Percentiles rank a stretch among this genome's conserved stretches.
Conservation (phyloP, 1,140 invertebrate species). For the Zaprionus gabonicus region DNA sequence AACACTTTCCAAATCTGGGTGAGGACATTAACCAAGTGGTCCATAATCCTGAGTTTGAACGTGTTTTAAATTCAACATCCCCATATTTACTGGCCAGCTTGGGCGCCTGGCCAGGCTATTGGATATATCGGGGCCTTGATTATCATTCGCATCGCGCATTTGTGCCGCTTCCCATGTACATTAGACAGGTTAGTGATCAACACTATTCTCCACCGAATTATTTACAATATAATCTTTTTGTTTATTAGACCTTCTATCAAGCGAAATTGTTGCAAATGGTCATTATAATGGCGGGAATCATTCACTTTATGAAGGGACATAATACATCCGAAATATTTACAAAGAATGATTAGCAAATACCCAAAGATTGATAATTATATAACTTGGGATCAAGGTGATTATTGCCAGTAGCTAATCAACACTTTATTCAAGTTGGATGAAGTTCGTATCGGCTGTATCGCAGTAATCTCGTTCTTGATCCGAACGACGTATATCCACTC, state of each 20-base stretch:
- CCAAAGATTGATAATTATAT: neutral
- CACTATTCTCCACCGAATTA: neutral
- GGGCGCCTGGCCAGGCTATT: conserved; percentile 72
- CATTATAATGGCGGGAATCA: conserved; percentile 63
- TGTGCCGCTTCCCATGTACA: conserved; percentile 64
- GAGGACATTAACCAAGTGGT: conserved; percentile 61
- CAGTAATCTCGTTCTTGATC: neutral
- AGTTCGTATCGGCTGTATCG: conserved; percentile 6
- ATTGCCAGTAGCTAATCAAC: neutral
- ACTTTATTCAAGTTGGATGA: neutral
- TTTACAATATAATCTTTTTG: too few species aligned
- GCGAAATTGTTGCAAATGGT: conserved; percentile 69
- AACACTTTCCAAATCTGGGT: conserved; percentile 54
- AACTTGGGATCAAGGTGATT: neutral
- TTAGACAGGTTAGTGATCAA: conserved; percentile 55
- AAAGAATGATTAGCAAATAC: conserved; percentile 1
- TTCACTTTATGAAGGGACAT: conserved; percentile 44
- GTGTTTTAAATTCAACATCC: conserved; percentile 39
- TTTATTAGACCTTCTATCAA: conserved; percentile 67
- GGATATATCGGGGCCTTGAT: conserved; percentile 66
- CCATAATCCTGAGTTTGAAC: conserved; percentile 50
- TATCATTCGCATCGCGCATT: conserved; percentile 62
- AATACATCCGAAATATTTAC: conserved; percentile 9
- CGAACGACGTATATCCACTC: neutral
- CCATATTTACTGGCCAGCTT: conserved; percentile 64